Conservation (phyloP, 2,113 vertebrate genomes). For the Hyaena hyaena region DNA sequence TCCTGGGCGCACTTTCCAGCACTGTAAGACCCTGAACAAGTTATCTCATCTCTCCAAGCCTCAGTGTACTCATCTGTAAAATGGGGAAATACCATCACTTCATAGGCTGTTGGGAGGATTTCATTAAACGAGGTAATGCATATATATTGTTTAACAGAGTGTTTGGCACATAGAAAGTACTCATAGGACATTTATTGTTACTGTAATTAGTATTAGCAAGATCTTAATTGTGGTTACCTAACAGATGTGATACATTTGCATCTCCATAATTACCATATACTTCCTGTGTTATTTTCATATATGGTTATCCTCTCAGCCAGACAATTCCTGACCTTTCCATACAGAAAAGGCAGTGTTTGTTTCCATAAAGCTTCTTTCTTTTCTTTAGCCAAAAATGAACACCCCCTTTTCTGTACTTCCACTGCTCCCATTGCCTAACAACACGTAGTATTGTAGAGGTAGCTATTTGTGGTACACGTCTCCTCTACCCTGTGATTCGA, state of each 20-base stretch:
- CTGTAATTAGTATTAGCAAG: background rate
- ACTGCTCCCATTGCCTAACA: background rate
- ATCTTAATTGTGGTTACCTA: background rate
- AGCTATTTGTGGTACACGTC: background rate
- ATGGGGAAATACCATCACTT: background rate
- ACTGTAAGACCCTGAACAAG: background rate
- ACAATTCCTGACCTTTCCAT: background rate
- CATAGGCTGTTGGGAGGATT: background rate
- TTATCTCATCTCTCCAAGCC: background rate
- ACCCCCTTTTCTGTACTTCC: background rate
- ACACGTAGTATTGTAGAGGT: accelerated
- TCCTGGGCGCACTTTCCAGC: background rate
- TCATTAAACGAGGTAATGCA: background rate
- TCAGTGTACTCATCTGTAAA: background rate
- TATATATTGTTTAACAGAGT: background rate
- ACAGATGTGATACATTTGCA: background rate
- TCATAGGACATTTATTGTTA: background rate
- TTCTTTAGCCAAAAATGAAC: background rate
- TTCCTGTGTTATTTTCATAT: background rate
- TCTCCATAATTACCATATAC: background rate
- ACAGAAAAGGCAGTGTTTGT: background rate
- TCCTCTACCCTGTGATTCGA: background rate
- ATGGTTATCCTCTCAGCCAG: background rate
- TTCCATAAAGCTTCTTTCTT: background rate
- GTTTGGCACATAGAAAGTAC: background rate